A percentile compares a stretch with the other conserved stretches of the same genome.
Conservation (phyloP, 2,888 invertebrate genomes). For the Hermaeophaga mercurialis region DNA sequence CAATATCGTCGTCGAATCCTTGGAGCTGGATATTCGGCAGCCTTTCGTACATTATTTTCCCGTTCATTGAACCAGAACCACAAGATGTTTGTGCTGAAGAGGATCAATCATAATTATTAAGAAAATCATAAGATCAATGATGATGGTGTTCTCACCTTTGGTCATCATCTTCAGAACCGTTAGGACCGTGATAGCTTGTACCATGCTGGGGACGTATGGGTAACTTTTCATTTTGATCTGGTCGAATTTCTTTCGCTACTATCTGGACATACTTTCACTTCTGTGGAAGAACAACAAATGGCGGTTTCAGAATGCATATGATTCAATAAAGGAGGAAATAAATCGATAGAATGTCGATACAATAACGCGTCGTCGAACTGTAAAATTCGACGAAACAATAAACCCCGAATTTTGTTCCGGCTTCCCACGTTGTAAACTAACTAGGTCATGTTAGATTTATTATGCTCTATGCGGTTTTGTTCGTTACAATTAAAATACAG, state of each 20-base stretch:
- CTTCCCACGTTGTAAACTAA: slow-evolving; percentile 43
- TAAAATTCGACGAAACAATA: slow-evolving; percentile 37
- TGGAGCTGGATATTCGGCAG: slow-evolving; percentile 87
- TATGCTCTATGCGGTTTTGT: too few relatives aligned
- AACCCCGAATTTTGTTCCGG: slow-evolving; percentile 40
- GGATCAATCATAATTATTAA: too few relatives aligned
- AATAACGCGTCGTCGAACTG: slow-evolving; percentile 34
- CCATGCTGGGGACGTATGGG: slow-evolving; percentile 68
- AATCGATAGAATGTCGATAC: slow-evolving; percentile 31
- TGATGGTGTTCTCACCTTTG: slow-evolving; percentile 66
- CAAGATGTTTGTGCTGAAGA: slow-evolving; percentile 84
- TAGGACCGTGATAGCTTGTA: slow-evolving; percentile 84
- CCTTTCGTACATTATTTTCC: slow-evolving; percentile 86
- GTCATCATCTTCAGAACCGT: slow-evolving; percentile 82
- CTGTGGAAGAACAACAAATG: slow-evolving; percentile 41
- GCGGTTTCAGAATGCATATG: slow-evolving; percentile 10
- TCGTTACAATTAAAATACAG: too few relatives aligned
- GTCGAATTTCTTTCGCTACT: slow-evolving; percentile 46
- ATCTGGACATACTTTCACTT: slow-evolving; percentile 55
- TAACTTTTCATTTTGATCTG: slow-evolving; percentile 65
- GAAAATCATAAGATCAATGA: too few relatives aligned
- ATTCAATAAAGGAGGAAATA: slow-evolving; percentile 22
- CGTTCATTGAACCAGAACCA: slow-evolving; percentile 78
- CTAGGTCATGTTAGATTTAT: slow-evolving; percentile 31
- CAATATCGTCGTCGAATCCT: slow-evolving; percentile 88